Conservation (phyloP, 2,888 invertebrate genomes). For the Aromia moschata region DNA sequence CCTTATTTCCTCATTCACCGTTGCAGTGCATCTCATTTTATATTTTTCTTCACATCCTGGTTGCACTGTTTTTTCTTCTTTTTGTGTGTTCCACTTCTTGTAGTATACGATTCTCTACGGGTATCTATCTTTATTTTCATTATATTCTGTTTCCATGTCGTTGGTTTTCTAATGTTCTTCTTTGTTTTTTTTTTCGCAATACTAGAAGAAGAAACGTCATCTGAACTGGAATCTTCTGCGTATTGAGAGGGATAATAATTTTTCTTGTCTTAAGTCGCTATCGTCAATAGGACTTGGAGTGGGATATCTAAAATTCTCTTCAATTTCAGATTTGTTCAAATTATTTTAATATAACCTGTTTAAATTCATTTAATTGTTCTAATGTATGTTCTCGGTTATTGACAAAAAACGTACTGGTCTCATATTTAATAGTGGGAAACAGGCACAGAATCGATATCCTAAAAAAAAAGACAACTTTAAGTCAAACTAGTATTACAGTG, state of each 20-base stretch:
- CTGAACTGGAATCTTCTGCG: conserved; percentile 1
- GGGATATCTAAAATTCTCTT: conserved; percentile 9
- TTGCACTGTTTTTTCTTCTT: conserved; percentile 13
- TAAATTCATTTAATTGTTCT: conserved; percentile 14
- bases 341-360: not conserved
- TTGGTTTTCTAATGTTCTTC: conserved; percentile 11
- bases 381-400: conserved; percentile 6
- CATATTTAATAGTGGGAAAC: conserved; percentile 10
- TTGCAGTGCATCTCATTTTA: conserved; percentile 14
- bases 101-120: conserved; percentile 14
- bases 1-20: conserved; percentile 10
- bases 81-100: conserved; percentile 16
- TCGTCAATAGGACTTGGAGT: conserved; percentile 17
- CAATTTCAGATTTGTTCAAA: conserved; percentile 1
- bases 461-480: too few species aligned
- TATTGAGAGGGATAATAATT: conserved; percentile 6
- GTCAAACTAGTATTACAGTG: too few species aligned
- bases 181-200: conserved; percentile 9
- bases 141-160: conserved; percentile 13
- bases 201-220: conserved; percentile 5
- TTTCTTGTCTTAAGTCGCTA: conserved; percentile 12
- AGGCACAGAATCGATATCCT: too few species aligned
- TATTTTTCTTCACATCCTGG: conserved; percentile 16
- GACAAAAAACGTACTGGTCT: conserved; percentile 11
- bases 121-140: conserved; percentile 7